Base-by-base conservation (phyloP, 2,888 invertebrate species). In the Hemistola chrysoprasaria region DNA sequence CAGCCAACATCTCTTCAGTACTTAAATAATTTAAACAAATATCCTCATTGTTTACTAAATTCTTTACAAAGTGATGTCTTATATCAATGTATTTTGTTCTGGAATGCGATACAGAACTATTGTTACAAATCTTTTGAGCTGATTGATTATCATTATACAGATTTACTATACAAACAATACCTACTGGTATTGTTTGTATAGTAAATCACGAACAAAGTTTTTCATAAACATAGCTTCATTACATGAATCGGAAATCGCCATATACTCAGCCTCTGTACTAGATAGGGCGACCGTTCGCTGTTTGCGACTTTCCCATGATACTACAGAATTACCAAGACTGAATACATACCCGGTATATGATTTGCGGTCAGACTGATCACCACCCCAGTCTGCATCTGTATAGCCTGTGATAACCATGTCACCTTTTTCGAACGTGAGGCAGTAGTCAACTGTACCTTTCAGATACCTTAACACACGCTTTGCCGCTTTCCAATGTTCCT, bases 231-330 rank as follows among this genome's bases (percentile, higher is more conserved):
- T 7, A n/a, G 38, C 38, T 21, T 31, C 38, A 25, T 38, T 38
- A 11, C 26, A 25, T 6, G 50, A 51, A 26, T 34, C 29, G 8
- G 28, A 37, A 8, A 22, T 6, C 6, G 42, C 30, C 21, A 26
- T 11, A 21, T 41, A 26, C 22, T 37, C 41, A 30, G 25, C 66
- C 11, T 32, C 59, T 59, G 67, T 62, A 23, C 57, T 61, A 1
- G 60, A 60, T 6, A 66, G 29, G 4, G 65, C 65, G 8, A 62
- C 60, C 7, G 30, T 63, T 33, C 41, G 50, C 34, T 67, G 61
- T 45, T 65, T 62, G 6, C 31, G 48, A n/a, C 60, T 58, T n/a
- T 30, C 29, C 34, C 34, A 16, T 16, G 16, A 16, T 3, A 16
- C 4, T 16, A 16, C 2, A 3, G 16, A 16, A 3, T 16, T 16